Evolutionary conservation across 2,797 vertebrate genomes (phyloP).

Genomic region (Tapirus indicus): DNA sequence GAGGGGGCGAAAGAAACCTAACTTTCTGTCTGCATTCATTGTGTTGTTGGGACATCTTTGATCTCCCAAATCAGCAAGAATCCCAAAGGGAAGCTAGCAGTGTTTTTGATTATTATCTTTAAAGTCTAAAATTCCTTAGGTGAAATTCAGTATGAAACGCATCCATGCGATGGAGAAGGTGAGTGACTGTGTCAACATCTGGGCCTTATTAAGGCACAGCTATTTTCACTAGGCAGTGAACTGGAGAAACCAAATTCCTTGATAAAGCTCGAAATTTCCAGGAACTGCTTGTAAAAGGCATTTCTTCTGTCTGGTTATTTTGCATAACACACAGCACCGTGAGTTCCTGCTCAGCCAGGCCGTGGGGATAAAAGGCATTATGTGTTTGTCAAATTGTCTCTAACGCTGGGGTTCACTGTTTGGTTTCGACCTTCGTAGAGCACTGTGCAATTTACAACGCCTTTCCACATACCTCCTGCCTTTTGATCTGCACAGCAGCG

Average conservation of each 20-base stretch:
- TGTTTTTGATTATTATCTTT: slow-evolving; percentile 92
- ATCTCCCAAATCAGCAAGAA: slow-evolving; percentile 88
- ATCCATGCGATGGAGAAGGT: slow-evolving; percentile 89
- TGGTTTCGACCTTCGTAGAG: slow-evolving; percentile 59
- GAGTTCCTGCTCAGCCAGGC: slow-evolving; percentile 77
- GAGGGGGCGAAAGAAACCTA: slow-evolving; percentile 77
- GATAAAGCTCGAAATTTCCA: slow-evolving; percentile 90
- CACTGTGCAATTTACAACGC: slow-evolving; percentile 8
- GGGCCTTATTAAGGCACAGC: slow-evolving; percentile 89
- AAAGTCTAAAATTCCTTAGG: slow-evolving; percentile 91
- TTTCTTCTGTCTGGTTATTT: slow-evolving; percentile 87
- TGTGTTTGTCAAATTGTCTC: slow-evolving; percentile 77
- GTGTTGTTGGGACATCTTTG: slow-evolving; percentile 85
- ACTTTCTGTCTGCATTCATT: slow-evolving; percentile 81
- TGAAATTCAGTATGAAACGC: slow-evolving; percentile 92
- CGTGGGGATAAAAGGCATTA: slow-evolving; percentile 81
- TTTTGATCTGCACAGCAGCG: slow-evolving; percentile 58
- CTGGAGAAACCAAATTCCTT: slow-evolving; percentile 90
- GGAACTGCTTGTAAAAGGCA: slow-evolving; percentile 88
- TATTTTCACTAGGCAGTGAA: slow-evolving; percentile 90
- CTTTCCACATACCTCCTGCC: slow-evolving; percentile 39
- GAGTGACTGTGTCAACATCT: slow-evolving; percentile 89
- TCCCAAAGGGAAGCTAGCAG: slow-evolving; percentile 88
- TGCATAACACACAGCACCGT: slow-evolving; percentile 82
- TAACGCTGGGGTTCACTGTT: slow-evolving; percentile 53